Evolutionary conservation across 2,113 vertebrate species (phyloP).

Genomic region (Tetrao urogallus): DNA sequence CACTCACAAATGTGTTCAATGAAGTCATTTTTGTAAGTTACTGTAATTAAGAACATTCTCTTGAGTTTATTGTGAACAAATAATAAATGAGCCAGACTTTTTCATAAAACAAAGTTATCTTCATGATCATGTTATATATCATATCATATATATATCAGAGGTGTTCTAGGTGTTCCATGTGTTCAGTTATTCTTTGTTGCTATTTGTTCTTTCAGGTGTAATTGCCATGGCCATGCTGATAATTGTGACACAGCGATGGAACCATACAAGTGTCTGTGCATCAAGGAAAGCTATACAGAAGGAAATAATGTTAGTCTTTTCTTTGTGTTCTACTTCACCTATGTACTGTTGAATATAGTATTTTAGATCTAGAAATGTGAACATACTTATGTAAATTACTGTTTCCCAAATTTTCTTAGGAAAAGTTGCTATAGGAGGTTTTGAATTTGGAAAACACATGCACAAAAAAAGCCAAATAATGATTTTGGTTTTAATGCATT

Average conservation of each 20-base stretch:
- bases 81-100: background rate
- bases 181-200: background rate
- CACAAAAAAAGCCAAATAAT: background rate
- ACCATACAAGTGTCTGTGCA: constrained; percentile 86
- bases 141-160: background rate
- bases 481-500: background rate
- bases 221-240: constrained; percentile 89
- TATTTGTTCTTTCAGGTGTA: constrained; percentile 79
- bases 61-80: background rate
- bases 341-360: background rate
- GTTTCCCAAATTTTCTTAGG: background rate
- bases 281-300: constrained; percentile 85
- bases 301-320: constrained; percentile 87
- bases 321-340: background rate
- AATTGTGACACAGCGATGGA: constrained; percentile 79
- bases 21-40: constrained; percentile 29
- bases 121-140: background rate
- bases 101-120: background rate
- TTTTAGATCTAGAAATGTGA: background rate
- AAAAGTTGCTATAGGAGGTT: background rate
- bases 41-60: background rate
- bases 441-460: background rate
- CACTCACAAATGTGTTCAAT: constrained; percentile 79
- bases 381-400: background rate
- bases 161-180: background rate